A percentile compares a stretch with the other conserved stretches of the same genome.
phyloP scores from a whole-genome alignment of 2,888 invertebrate genomes.

The Tipula helvola region DNA sequence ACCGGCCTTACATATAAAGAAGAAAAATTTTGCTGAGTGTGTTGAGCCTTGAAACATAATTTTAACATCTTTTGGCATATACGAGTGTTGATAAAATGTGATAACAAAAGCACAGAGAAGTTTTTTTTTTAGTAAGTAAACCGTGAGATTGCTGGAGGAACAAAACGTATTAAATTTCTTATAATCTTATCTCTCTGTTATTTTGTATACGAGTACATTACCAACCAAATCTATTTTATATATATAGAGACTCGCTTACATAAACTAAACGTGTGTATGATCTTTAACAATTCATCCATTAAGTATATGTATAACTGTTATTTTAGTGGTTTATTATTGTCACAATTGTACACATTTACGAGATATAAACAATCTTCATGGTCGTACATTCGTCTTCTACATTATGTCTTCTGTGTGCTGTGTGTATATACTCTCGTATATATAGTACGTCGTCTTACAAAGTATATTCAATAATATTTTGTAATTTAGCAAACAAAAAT shows the following conservation, averaged over 20 bases:
- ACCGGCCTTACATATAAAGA: neutral
- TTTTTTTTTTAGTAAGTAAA: neutral
- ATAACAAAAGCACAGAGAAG: neutral
- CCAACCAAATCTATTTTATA: too few relatives aligned
- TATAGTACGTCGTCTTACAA: neutral
- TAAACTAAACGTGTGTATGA: too few relatives aligned
- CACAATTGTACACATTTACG: neutral
- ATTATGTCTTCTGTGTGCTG: neutral
- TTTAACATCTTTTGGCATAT: neutral
- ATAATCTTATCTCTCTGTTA: neutral
- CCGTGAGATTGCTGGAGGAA: neutral
- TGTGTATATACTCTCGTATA: neutral
- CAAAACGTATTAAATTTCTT: neutral
- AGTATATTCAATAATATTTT: neutral
- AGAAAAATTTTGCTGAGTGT: neutral
- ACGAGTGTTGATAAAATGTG: neutral
- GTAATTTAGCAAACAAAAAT: neutral
- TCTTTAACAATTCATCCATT: neutral
- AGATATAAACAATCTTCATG: neutral
- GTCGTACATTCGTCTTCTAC: neutral
- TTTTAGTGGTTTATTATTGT: neutral
- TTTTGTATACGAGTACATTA: too few relatives aligned
- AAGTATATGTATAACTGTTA: neutral
- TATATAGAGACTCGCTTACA: too few relatives aligned
- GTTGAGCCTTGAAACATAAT: neutral